These are phyloP conservation scores for Tretioscincus oriximinensis DNA, from an alignment of 2,113 vertebrate species.

Conservation along the genomic window DNA sequence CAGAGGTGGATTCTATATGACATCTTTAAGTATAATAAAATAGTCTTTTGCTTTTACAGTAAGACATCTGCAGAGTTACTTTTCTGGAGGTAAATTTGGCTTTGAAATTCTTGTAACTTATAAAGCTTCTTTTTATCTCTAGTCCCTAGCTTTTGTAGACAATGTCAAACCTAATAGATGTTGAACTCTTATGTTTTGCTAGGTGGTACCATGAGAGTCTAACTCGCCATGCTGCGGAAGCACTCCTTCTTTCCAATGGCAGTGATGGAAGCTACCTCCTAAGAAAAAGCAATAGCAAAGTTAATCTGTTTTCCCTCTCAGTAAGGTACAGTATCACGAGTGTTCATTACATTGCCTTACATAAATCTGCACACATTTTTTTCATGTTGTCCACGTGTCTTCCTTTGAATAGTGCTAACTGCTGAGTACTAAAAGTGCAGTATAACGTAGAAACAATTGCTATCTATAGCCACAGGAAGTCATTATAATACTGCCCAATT, in stretches of 20 bases:
- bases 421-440: too few relatives aligned
- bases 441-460: too few relatives aligned
- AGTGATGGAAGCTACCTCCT: slow-evolving; percentile 91
- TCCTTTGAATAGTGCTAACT: too few relatives aligned
- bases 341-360: neutral
- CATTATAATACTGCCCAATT: too few relatives aligned
- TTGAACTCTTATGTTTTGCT: slow-evolving; percentile 34
- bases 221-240: slow-evolving; percentile 89
- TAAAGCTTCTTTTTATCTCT: neutral
- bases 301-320: slow-evolving; percentile 83
- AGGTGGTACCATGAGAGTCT: slow-evolving; percentile 93
- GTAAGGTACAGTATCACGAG: slow-evolving; percentile 78
- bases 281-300: slow-evolving; percentile 84
- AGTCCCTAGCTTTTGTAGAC: neutral
- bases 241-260: slow-evolving; percentile 91
- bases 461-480: too few relatives aligned
- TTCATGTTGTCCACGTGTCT: too few relatives aligned
- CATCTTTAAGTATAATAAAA: too few relatives aligned
- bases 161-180: neutral
- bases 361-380: neutral
- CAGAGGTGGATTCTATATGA: too few relatives aligned
- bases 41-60: too few relatives aligned
- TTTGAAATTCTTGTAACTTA: neutral
- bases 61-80: neutral
- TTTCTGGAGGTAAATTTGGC: neutral